Evolutionary conservation across 1,140 invertebrate species (phyloP), one percentile per base, ranked within the genome.

Genomic region (Hypsibius dujardini): DNA sequence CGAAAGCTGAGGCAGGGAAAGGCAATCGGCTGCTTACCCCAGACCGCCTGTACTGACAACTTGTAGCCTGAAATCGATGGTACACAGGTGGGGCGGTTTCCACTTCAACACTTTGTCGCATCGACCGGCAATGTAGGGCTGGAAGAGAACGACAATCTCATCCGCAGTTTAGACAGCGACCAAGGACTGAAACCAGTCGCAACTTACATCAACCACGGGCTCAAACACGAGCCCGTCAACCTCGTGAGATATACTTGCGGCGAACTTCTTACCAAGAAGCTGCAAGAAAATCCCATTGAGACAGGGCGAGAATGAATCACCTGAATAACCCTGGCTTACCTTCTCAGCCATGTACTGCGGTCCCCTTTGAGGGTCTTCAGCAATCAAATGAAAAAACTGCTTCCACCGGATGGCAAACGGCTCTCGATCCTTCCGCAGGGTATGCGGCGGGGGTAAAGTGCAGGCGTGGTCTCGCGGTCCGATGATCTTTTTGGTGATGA

Each of bases 181-280:
- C n/a, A n/a, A n/a, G n/a, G n/a, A n/a, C n/a, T n/a, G n/a, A n/a
- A n/a, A n/a, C n/a, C n/a, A n/a, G n/a, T n/a, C n/a, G n/a, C n/a
- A n/a, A 76, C 77, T 77, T 77, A 81, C 82, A 76, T 75, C 90
- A 87, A 74, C 85, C 83, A 0, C 87, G 84, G 96, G 96, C 78
- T 99, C 95, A 78, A 98, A 99, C 75, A 99, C 94, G 0, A 98
- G 82, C 62, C 96, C 96, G 79, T 99, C 96, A 0, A 95, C 92
- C 80, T 98, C 92, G 77, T 99, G 96, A 42, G 84, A 83, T 1
- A 98, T 80, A 69, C 87, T 84, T 73, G 86, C 86, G 0, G 87
- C 84, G 80, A 98, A 98, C 76, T 91, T 90, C 69, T 89, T 87
- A 71, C 88, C 85, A 15, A 97, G 80, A 28, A 97, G 79, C 76